A percentile compares a stretch with the other conserved stretches of the same genome.
Evolutionary conservation across 2,113 vertebrate genomes (phyloP).

Genomic region (Tinamus guttatus): DNA sequence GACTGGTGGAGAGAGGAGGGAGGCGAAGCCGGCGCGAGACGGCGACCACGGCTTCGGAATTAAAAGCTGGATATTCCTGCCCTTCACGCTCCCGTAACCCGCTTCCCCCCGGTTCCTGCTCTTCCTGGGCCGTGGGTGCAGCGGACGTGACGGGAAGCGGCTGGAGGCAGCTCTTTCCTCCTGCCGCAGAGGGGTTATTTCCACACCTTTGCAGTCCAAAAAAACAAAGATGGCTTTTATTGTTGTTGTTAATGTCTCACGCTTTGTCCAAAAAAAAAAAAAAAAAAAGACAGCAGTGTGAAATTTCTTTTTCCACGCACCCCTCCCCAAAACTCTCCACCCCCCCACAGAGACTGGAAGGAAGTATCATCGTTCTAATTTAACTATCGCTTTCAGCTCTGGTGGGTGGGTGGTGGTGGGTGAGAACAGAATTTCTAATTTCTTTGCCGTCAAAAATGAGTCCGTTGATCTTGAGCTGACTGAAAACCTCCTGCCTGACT

Average conservation of each 20-base stretch:
- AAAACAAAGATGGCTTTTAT: conserved; percentile 12
- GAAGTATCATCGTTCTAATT: conserved; percentile 51
- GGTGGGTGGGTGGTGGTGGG: conserved; percentile 23
- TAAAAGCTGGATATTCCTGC: conserved; percentile 51
- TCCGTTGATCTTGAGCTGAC: neutral
- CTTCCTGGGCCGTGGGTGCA: neutral
- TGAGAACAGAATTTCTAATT: conserved; percentile 49
- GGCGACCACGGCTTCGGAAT: conserved; percentile 67
- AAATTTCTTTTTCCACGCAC: neutral
- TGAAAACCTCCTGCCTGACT: conserved; percentile 20
- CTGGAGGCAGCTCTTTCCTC: conserved; percentile 7
- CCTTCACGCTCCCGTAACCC: neutral
- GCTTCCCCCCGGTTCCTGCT: neutral
- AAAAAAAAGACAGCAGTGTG: neutral
- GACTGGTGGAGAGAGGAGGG: conserved; percentile 76
- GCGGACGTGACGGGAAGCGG: neutral
- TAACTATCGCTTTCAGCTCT: conserved; percentile 35
- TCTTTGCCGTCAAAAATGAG: conserved; percentile 14
- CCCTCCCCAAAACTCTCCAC: neutral
- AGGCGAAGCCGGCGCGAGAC: conserved; percentile 64
- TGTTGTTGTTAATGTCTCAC: conserved; percentile 9
- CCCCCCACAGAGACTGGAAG: neutral
- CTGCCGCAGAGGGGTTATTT: neutral
- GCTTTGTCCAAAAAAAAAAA: neutral
- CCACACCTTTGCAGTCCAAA: neutral